Evolutionary conservation across 2,113 vertebrate genomes (phyloP).

Genomic region (Tachycineta bicolor): DNA sequence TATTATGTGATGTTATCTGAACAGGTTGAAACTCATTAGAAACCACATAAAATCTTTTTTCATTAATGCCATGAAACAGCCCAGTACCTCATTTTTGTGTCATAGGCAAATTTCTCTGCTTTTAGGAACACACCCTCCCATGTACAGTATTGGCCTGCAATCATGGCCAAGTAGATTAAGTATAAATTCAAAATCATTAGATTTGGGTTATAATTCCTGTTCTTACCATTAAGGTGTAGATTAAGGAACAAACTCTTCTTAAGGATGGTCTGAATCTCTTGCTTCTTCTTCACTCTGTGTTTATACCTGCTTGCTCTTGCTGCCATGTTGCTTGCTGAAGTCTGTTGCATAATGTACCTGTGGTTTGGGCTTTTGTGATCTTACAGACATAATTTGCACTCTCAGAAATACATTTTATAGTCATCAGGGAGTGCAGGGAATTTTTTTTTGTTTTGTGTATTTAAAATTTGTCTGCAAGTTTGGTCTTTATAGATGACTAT

Average conservation of each 20-base stretch:
- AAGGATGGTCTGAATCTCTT: neutral
- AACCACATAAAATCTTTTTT: constrained; percentile 46
- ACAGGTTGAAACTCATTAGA: constrained; percentile 64
- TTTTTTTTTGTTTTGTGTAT: neutral
- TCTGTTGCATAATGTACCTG: neutral
- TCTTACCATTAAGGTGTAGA: neutral
- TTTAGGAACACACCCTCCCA: neutral
- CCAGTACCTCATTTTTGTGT: constrained; percentile 1
- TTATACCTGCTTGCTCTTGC: neutral
- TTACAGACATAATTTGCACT: neutral
- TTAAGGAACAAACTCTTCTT: neutral
- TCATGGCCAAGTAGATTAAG: neutral
- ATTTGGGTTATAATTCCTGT: neutral
- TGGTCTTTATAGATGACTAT: neutral
- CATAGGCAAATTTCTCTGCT: constrained; percentile 5
- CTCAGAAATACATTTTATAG: neutral
- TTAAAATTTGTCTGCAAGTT: neutral
- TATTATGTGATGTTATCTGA: constrained; percentile 36
- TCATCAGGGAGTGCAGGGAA: neutral
- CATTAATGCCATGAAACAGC: constrained; percentile 2
- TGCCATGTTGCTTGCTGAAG: neutral
- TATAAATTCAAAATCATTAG: neutral
- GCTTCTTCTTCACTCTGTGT: neutral
- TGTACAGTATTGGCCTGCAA: neutral
- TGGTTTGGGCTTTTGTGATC: neutral